Percentiles rank a stretch among this genome's conserved stretches.
Conservation (phyloP, 2,113 vertebrate species). For the Amblyopsis rosae region DNA sequence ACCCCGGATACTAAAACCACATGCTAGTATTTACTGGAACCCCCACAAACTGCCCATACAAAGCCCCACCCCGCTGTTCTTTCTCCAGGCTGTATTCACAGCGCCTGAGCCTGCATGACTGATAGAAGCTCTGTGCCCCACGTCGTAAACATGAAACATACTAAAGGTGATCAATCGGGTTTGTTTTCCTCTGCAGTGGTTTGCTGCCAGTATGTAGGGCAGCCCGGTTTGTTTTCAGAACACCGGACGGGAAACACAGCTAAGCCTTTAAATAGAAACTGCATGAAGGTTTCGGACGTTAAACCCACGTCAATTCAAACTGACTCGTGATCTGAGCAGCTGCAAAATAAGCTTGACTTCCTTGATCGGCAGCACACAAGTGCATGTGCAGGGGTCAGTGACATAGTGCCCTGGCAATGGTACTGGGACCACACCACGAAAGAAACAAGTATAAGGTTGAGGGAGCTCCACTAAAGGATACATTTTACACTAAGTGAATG, state of each 20-base stretch:
- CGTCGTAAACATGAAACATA: slow-evolving; percentile 24
- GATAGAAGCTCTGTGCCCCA: not conserved
- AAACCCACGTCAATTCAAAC: not conserved
- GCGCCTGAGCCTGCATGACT: not conserved
- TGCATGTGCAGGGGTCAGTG: not conserved
- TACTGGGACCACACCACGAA: not conserved
- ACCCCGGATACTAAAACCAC: slow-evolving; percentile 19
- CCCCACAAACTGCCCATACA: not conserved
- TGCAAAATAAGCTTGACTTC: not conserved
- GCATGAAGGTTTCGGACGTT: not conserved
- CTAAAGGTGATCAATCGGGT: slow-evolving; percentile 10
- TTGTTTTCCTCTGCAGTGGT: not conserved
- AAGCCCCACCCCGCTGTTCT: not conserved
- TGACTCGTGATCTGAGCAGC: no score
- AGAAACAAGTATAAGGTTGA: not conserved
- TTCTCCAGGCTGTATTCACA: slow-evolving; percentile 30
- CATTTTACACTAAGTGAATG: not conserved
- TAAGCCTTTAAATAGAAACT: not conserved
- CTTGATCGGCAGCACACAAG: not conserved
- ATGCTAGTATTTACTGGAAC: slow-evolving; percentile 65
- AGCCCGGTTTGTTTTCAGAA: not conserved
- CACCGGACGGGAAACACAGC: not conserved
- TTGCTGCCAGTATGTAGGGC: slow-evolving; percentile 6
- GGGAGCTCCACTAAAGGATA: not conserved
- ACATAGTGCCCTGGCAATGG: not conserved